Base-by-base conservation (phyloP, 2,888 invertebrate species). In the Frankliniella intonsa region DNA sequence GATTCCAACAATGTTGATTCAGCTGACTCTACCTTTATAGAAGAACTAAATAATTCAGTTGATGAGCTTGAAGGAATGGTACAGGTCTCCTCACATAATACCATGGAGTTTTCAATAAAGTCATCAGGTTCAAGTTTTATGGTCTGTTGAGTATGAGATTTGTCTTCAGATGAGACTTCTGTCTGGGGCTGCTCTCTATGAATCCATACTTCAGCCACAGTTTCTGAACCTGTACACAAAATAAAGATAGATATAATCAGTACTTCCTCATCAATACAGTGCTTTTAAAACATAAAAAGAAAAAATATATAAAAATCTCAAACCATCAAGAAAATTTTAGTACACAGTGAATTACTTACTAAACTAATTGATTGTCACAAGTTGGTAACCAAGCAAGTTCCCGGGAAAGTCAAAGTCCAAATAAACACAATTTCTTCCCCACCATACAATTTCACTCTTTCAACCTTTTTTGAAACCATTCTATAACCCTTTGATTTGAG, bases 401-500 rank as follows among this genome's bases (percentile, higher is more conserved):
- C 69, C 10, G 69, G 69, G 25, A 76, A 76, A 25, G 25, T 76
- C 10, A 76, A 22, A 2, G 69, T 76, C 69, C 69, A 76, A 25
- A 76, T 76, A 25, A 25, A 76, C 69, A 76, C 69, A 22, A 25
- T 76, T 76, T 22, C 69, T 76, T 76, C 69, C 12, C 25, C 25
- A 25, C 69, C 69, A 76, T 76, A 76, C 22, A 76, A 25, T 25
- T 76, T 22, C 22, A 25, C 22, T 25, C 69, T 76, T 25, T 76
- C 69, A n/a, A 76, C 25, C 25, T 76, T 76, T 76, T 76, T 76
- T 11, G 69, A 25, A 22, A 76, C 69, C 25, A 76, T 22, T 76
- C 25, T 76, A 76, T 76, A 76, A 5, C 69, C 69, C n/a, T 84
- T 85, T 80, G 85, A 84, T 83, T 85, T 85, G 82, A 94, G 88